Conservation (phyloP, 2,888 invertebrate species). For the Lypha dubia region DNA sequence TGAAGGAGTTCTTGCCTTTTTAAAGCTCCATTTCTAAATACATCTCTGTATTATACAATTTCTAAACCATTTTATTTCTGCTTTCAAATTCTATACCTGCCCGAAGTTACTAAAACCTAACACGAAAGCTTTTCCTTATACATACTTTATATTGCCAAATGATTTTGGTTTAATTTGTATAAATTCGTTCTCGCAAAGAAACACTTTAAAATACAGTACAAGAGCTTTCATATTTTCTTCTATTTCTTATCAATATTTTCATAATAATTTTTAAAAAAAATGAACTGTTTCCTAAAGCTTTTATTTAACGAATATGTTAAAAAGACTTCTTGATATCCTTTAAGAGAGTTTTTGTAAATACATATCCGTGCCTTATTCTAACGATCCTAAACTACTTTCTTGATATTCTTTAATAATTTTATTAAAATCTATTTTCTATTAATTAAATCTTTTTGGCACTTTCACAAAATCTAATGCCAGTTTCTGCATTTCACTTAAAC, state of each 20-base stretch:
- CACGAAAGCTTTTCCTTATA: neutral
- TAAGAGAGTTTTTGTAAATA: no score
- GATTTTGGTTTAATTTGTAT: no score
- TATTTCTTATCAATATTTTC: neutral
- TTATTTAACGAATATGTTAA: no score
- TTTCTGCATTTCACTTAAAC: constrained; percentile 47
- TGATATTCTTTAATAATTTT: no score
- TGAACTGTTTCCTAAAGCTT: no score
- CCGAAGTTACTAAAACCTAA: neutral
- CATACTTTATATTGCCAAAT: no score
- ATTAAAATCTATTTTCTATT: no score
- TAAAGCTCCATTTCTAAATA: neutral
- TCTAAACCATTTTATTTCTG: neutral
- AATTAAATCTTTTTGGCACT: neutral
- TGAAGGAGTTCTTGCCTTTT: neutral
- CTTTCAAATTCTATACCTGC: neutral
- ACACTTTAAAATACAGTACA: neutral
- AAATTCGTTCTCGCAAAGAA: no score
- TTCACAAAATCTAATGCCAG: constrained; percentile 31
- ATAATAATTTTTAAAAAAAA: neutral
- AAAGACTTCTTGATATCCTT: no score
- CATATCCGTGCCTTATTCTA: no score
- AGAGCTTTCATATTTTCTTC: neutral
- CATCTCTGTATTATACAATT: neutral
- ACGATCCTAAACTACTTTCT: no score